Percentiles rank a stretch among this genome's conserved stretches.
These are phyloP conservation scores for Brevimyrus niger DNA, from an alignment of 2,113 vertebrate species.

Conservation along the genomic window DNA sequence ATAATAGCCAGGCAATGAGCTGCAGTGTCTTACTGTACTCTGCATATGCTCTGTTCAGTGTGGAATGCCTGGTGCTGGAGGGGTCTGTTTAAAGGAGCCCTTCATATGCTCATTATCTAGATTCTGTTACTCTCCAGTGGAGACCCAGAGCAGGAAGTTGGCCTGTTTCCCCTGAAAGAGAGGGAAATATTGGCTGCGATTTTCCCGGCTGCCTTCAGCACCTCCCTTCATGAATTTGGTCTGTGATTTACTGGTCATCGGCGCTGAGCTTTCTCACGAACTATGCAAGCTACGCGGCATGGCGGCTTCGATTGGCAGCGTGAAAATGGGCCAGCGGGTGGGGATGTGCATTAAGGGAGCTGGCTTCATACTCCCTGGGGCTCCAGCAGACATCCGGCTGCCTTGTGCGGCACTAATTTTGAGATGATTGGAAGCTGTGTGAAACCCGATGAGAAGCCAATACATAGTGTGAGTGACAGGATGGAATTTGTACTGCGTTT, in stretches of 20 bases:
- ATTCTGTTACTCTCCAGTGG: not conserved
- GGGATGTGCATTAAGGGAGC: not conserved
- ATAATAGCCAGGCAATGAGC: not conserved
- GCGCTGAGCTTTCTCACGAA: not conserved
- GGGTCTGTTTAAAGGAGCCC: not conserved
- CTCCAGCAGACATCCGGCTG: not conserved
- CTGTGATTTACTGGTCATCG: not conserved
- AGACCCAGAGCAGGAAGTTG: not conserved
- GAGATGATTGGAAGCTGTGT: not conserved
- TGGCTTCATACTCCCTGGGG: not conserved
- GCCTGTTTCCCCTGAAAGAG: not conserved
- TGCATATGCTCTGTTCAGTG: not conserved
- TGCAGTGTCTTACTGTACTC: not conserved
- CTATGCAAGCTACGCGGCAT: not conserved
- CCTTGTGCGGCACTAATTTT: not conserved
- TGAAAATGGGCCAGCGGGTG: not conserved
- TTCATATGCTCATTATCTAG: not conserved
- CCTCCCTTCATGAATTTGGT: not conserved
- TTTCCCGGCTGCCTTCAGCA: not conserved
- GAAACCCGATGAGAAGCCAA: not conserved
- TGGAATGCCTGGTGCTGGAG: not conserved
- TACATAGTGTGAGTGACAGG: not conserved
- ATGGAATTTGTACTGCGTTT: constrained; percentile 15
- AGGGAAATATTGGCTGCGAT: not conserved
- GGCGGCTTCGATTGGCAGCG: not conserved